Base-by-base conservation (phyloP, 1,140 invertebrate species). In the Goniozus legneri region DNA sequence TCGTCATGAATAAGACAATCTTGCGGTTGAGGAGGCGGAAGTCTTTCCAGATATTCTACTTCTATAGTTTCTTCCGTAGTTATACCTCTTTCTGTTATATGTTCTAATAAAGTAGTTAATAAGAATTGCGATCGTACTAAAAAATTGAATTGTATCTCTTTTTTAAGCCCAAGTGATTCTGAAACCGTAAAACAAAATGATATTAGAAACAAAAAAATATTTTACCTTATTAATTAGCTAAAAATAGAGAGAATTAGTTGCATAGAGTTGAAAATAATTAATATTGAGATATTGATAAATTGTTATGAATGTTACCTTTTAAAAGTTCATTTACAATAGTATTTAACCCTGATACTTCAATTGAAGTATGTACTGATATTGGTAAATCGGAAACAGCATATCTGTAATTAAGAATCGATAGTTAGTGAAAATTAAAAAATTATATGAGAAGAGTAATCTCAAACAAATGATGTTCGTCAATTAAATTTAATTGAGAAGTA, bases 1-100 rank as follows among this genome's bases (percentile, higher is more conserved):
- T 98, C 95, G 76, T 97, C 92, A 69, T 97, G 93, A 60, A 92
- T 80, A 38, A 97, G 77, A 63, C 89, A 91, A 66, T 96, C 88
- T 65, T 93, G 82, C 8, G 94, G 94, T 63, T 90, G 82, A 0
- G 95, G 95, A 2, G 93, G 84, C 34, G 92, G 89, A 53, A 86
- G 84, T 58, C 87, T 82, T 69, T 93, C 88, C 24, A 97, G 73
- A 78, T 96, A 97, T 77, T 97, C 94, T 39, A 97, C 79, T 45
- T 91, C 85, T 52, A 96, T 76, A 18, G 90, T 85, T 41, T 82
- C 79, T 76, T 95, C 92, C 30, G 81, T 83, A 1, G 86, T 87
- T 12, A 85, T 65, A 32, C 78, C 79, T 50, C 82, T 82, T 34
- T 87, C 83, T 44, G 79, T 73, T 24, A 92, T 69, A 66, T 89